Evolutionary conservation across 2,888 invertebrate genomes (phyloP), one percentile per base, ranked within the genome.

Genomic region (Diachrysia chrysitis): DNA sequence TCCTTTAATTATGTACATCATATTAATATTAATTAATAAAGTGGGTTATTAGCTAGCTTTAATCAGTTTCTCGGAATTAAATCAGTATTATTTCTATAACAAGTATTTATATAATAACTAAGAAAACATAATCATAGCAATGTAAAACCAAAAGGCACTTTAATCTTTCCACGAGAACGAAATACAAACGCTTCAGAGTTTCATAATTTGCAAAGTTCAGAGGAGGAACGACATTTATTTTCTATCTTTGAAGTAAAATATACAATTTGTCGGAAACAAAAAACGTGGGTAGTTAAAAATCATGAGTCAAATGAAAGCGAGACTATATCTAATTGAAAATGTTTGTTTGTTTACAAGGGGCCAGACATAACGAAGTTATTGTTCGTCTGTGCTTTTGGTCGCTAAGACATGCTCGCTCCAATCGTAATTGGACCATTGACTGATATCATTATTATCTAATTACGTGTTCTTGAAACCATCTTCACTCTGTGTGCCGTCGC

Each of bases 341-440:
- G 78, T 81, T 86, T 84, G 84, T 85, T 86, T 87, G 86, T 89
- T 86, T 82, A 82, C 75, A 74, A 81, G 81, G 75, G 80, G 77
- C 66, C 73, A 66, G 79, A 79, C 73, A 59, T 85, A 86, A 85
- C 78, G 77, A 86, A 87, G 85, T 89, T 90, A 88, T 87, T 88
- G 88, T 87, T 86, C 78, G 82, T 81, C 76, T 78, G 57, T 69
- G 68, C 68, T 73, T 75, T 78, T 64, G 77, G 80, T 74, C 74
- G 67, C 64, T 66, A 59, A 62, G 73, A 55, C 72, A 63, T 65
- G 46, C 32, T 57, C 79, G 73, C 67, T 82, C 76, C 76, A 63
- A 71, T 79, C 79, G 64, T 87, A 87, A 88, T 87, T 88, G 85
- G 83, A 85, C 83, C 82, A 84, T 85, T 83, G 84, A 80, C 79